Evolutionary conservation across 1,140 invertebrate genomes (phyloP), one percentile per base, ranked within the genome.

Genomic region (Magallana ariakensis): DNA sequence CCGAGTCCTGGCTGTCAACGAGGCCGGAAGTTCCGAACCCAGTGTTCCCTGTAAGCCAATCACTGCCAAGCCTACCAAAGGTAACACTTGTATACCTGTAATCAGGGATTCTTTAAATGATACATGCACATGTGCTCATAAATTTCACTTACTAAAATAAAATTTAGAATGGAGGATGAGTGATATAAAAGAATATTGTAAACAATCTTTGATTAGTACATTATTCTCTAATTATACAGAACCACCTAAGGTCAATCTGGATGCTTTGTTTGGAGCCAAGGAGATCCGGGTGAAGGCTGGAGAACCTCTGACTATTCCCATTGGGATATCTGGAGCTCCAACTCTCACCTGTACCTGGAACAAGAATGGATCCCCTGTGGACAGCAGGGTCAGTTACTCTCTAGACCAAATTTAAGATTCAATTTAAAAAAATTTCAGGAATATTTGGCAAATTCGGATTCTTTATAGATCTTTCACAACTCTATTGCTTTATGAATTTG

Each of bases 251-350:
- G 95, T 99, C 16, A 97, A 97, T 94, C 95, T 99, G 87, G 98
- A 99, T 94, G 96, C 96, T 88, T 95, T 99, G 53, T 96, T 98
- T 91, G 94, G 94, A 19, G 98, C 98, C 83, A 97, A 97, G 91
- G 98, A 98, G 93, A 97, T 99, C 91, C 97, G 99, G 93, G 98
- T 99, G 4, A 96, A 98, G 54, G 99, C 98, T 92, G 99, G 99
- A 88, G 99, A 99, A 95, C 98, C 99, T 6, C 97, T 99, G 81
- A 98, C 98, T 92, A 96, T 99, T 88, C 97, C 97, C 92, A 98
- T 99, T 95, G 98, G 98, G 84, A 96, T 99, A 80, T 97, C 97
- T 90, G 99, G 99, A 87, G 97, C 99, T 33, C 99, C 99, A 1
- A 97, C 97, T 80, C 99, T 99, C 0, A 97, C 96, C 4, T 96